Conservation (phyloP, 2,888 invertebrate genomes). For the Drosophila picticornis region DNA sequence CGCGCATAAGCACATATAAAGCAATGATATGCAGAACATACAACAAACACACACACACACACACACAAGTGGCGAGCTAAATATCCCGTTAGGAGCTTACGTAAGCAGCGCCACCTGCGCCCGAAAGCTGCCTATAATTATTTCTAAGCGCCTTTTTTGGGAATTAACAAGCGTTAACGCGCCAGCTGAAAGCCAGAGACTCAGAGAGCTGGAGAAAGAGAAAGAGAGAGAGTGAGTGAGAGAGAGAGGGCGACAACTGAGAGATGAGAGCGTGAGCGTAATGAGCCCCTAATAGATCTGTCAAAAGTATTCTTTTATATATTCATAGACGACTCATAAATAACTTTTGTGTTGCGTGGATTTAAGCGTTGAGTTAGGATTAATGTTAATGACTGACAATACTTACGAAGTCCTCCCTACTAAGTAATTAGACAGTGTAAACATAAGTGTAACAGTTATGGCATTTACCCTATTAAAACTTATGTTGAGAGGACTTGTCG, state of each 20-base stretch:
- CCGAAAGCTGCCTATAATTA: conserved; percentile 56
- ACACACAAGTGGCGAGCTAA: conserved; percentile 51
- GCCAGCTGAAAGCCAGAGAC: conserved; percentile 8
- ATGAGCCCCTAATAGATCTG: conserved; percentile 51
- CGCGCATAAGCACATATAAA: conserved; percentile 73
- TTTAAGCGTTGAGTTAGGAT: background rate
- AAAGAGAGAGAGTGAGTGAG: background rate
- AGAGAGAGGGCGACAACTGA: background rate
- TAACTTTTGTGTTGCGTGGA: conserved; percentile 35
- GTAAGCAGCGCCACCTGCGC: conserved; percentile 64
- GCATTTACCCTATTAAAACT: background rate
- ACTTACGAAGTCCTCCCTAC: background rate
- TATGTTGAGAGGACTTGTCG: background rate
- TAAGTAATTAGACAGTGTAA: background rate
- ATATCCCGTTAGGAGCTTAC: conserved; percentile 79
- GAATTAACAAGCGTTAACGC: conserved; percentile 36
- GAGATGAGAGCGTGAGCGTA: conserved; percentile 26
- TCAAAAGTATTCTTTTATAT: conserved; percentile 20
- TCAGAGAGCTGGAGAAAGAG: background rate
- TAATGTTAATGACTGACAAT: background rate
- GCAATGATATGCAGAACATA: conserved; percentile 70
- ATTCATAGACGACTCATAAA: background rate
- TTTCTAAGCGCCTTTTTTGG: conserved; percentile 68
- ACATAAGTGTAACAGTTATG: background rate
- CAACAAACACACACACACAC: conserved; percentile 41